Percentiles rank a stretch among this genome's conserved stretches.
phyloP scores from a whole-genome alignment of 2,888 invertebrate genomes.

The Eulithis testata region DNA sequence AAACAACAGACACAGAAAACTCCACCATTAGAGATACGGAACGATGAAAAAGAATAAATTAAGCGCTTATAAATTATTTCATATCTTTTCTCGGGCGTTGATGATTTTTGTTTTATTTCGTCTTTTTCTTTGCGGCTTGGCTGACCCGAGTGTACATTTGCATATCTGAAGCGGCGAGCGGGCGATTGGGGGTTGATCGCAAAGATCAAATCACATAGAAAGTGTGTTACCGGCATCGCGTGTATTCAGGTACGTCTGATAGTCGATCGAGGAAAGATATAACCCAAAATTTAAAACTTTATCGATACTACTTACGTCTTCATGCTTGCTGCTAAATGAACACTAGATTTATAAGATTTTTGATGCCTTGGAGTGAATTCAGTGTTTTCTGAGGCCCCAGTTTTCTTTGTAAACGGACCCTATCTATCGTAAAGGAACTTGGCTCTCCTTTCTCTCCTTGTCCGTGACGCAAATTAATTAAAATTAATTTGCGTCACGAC shows the following conservation, averaged over 20 bases:
- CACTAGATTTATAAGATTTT: too few relatives aligned
- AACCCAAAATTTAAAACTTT: too few relatives aligned
- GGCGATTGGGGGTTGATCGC: conserved; percentile 52
- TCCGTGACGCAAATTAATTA: too few relatives aligned
- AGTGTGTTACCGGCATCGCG: not conserved
- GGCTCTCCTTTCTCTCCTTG: conserved; percentile 59
- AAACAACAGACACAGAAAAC: conserved; percentile 32
- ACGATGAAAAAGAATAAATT: conserved; percentile 54
- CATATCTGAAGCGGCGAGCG: conserved; percentile 45
- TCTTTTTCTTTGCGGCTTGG: conserved; percentile 35
- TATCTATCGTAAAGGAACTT: conserved; percentile 55
- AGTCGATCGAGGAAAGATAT: too few relatives aligned
- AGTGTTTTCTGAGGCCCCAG: not conserved
- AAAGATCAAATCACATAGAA: conserved; percentile 2
- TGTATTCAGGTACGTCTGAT: too few relatives aligned
- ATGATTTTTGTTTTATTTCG: conserved; percentile 50
- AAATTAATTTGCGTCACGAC: conserved; percentile 59
- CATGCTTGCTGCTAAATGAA: too few relatives aligned
- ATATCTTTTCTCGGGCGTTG: conserved; percentile 47
- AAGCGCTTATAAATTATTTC: conserved; percentile 54
- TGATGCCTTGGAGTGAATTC: too few relatives aligned
- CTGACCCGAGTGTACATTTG: conserved; percentile 45
- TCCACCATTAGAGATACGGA: conserved; percentile 32
- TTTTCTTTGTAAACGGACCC: conserved; percentile 16
- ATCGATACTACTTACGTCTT: too few relatives aligned